These are phyloP conservation scores for Pangasius macronema DNA, from an alignment of 2,797 vertebrate species.

Conservation along the genomic window DNA sequence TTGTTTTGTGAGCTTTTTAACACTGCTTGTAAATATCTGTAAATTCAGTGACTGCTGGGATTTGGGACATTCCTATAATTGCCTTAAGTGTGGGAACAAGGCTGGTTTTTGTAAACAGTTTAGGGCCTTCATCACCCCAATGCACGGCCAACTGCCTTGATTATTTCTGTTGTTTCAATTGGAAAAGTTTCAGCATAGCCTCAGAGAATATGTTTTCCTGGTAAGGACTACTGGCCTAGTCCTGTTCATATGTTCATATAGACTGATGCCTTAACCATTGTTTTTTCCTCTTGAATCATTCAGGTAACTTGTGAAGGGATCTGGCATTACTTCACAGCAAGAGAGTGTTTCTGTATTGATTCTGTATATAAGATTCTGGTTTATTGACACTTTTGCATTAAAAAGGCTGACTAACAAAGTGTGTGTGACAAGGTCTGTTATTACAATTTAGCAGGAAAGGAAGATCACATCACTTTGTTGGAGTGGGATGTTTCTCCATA, in stretches of 20 bases:
- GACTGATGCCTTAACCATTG: background rate
- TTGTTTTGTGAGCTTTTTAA: background rate
- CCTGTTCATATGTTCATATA: too few species aligned
- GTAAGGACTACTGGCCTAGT: constrained; percentile 26
- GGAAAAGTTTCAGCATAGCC: constrained; percentile 57
- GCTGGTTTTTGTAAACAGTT: constrained; percentile 57
- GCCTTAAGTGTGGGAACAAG: constrained; percentile 58
- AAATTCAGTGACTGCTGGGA: constrained; percentile 40
- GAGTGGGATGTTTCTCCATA: constrained; percentile 3
- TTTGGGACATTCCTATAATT: constrained; percentile 51
- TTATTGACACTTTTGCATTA: background rate
- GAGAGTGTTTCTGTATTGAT: background rate
- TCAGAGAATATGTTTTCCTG: constrained; percentile 56
- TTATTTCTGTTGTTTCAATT: constrained; percentile 42
- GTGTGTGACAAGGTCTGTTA: background rate
- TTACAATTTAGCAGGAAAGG: background rate
- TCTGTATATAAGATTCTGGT: background rate
- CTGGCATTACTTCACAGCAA: background rate
- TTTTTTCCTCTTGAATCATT: background rate
- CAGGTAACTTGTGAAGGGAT: background rate
- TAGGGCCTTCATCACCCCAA: constrained; percentile 54
- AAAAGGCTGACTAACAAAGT: background rate
- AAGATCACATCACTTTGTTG: constrained; percentile 8
- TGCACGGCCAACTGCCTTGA: constrained; percentile 38
- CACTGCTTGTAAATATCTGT: constrained; percentile 24